These are phyloP conservation scores for Branchipolynoe longqiensis DNA, from an alignment of 2,888 invertebrate genomes.

Conservation along the genomic window DNA sequence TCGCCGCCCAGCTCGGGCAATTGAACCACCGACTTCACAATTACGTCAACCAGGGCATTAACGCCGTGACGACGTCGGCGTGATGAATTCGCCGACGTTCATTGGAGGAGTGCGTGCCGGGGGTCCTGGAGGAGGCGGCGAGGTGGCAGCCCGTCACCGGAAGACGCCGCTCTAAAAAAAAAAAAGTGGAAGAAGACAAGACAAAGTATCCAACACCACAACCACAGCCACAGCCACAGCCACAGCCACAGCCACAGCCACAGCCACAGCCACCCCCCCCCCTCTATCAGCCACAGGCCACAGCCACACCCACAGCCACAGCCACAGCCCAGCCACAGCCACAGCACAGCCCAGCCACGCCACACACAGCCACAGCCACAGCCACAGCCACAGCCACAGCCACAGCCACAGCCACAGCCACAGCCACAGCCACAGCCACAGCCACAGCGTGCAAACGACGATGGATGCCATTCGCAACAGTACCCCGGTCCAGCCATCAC, in stretches of 20 bases:
- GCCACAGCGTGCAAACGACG: too few relatives aligned
- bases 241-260: background rate
- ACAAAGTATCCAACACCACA: too few relatives aligned
- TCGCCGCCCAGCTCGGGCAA: too few relatives aligned
- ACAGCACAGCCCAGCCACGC: too few relatives aligned
- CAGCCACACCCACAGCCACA: background rate
- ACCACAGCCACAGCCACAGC: constrained; percentile 7
- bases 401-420: background rate
- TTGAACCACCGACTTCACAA: constrained; percentile 47
- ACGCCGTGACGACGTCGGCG: constrained; percentile 29
- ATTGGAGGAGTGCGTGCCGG: constrained; percentile 23
- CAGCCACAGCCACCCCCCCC: background rate
- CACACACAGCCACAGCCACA: too few relatives aligned
- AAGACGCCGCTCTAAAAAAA: too few relatives aligned
- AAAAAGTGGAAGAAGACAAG: too few relatives aligned
- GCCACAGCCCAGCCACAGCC: background rate
- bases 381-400: background rate
- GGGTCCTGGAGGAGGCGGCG: too few relatives aligned
- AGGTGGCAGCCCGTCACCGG: too few relatives aligned
- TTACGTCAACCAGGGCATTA: constrained; percentile 28
- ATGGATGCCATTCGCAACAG: too few relatives aligned
- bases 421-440: background rate
- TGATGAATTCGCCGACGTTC: constrained; percentile 19
- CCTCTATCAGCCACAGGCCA: background rate
- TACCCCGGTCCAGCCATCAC: too few relatives aligned